Evolutionary conservation across 2,113 vertebrate species (phyloP), one percentile per base, ranked within the genome.

Genomic region (Acanthisitta chloris): DNA sequence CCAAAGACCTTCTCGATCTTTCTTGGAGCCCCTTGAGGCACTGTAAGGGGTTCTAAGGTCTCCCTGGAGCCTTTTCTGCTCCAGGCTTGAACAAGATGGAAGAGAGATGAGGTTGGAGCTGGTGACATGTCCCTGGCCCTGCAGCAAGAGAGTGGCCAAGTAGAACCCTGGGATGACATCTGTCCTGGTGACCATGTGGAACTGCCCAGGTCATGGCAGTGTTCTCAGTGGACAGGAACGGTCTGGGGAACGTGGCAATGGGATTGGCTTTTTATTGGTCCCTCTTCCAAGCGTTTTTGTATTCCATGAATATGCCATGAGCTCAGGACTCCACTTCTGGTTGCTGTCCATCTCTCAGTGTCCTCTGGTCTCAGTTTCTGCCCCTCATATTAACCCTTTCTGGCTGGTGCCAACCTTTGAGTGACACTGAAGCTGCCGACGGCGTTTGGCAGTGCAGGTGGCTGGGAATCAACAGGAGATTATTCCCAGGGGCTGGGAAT

Each of bases 361-460:
- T 36, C 16, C 31, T 5, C 76, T 38, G 62, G 2, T 40, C 49
- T 58, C 61, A 1, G 11, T 26, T 23, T 46, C 81, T 59, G 31
- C 40, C 72, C 81, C 78, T 69, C 52, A 3, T 45, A 11, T 17
- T 25, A 55, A 48, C 40, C 33, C 4, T 34, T 36, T 16, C 8
- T 18, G 69, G 46, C 65, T 79, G 72, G 61, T 9, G 13, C 34
- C 36, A 79, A 25, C 31, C 69, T 61, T 19, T 4, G 15, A 28
- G 23, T 21, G 31, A 9, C 3, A 2, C 70, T 10, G 0, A 2
- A 25, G 17, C 62, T 14, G 23, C 10, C 1, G 0, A 0, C 1
- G 1, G 28, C 15, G 1, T 12, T 18, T 3, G 43, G 12, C 40
- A 2, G 29, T 52, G 26, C 51, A 10, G 8, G 28, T 31, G 31